Evolutionary conservation across 2,797 vertebrate species (phyloP), one percentile per base, ranked within the genome.

Genomic region (Protosalanx chinensis): DNA sequence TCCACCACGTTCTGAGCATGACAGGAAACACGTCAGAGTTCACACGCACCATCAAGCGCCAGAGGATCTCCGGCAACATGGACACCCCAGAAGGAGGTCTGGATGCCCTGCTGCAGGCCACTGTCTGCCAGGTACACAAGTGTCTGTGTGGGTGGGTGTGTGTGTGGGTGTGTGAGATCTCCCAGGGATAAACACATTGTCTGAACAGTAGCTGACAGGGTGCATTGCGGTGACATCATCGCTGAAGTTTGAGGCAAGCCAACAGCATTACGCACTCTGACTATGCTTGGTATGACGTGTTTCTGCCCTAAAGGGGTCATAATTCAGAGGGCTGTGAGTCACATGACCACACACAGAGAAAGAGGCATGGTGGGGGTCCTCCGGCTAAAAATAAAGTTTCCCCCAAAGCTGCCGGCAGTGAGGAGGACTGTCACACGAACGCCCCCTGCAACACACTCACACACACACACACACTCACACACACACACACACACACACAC

Each of bases 1-100:
- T 95, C 74, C 96, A 98, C 84, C 95, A 99, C 3, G 95, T 97
- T 49, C 90, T 98, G 0, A 93, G 95, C 37, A 80, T 99, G 90
- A 99, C 96, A 0, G 90, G 94, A 70, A 97, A 99, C 60, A 93
- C 96, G 87, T 95, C 94, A 1, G 96, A 98, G 86, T 99, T 99
- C 90, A 95, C 91, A 6, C 93, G 92, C 20, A 93, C 95, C 35
- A 94, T 98, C 76, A 94, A 95, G 84, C 94, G 93, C 62, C 97
- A 99, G 85, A 94, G 93, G 78, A 97, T 99, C 81, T 97, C 97
- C 4, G 97, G 95, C 4, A 99, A 98, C 90, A 96, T 98, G 90
- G 97, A 99, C 82, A 96, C 95, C 7, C 97, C 97, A 0, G 97
- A 99, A 88, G 96, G 97, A 57, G 95, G 95, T 4, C 96, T 99